These are phyloP conservation scores for Paralichthys olivaceus DNA, from an alignment of 2,113 vertebrate genomes.

Conservation along the genomic window DNA sequence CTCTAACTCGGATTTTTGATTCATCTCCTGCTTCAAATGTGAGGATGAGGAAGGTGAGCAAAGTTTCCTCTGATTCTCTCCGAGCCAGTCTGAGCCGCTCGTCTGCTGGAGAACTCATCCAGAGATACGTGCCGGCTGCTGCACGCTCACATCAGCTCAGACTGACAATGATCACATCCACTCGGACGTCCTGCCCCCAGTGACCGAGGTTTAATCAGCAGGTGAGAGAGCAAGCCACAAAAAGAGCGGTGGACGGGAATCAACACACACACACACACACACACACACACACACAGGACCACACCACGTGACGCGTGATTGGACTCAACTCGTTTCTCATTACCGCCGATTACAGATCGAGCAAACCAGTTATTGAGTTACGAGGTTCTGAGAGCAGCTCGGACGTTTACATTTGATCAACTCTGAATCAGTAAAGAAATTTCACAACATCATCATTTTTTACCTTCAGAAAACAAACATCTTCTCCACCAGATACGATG, in stretches of 20 bases:
- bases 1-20: background rate
- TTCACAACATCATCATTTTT: too few species aligned
- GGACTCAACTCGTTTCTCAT: background rate
- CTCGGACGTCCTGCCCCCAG: slow-evolving; percentile 45
- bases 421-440: too few species aligned
- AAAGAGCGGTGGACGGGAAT: slow-evolving; percentile 14
- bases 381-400: too few species aligned
- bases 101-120: background rate
- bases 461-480: too few species aligned
- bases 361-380: too few species aligned
- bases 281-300: background rate
- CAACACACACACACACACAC: background rate
- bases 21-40: background rate
- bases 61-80: slow-evolving; percentile 44
- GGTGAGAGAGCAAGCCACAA: slow-evolving; percentile 29
- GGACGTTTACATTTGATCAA: too few species aligned
- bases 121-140: slow-evolving; percentile 25
- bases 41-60: slow-evolving; percentile 35
- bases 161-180: slow-evolving; percentile 25
- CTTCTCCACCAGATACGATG: too few species aligned
- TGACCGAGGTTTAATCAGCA: slow-evolving; percentile 34
- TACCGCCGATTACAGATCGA: background rate
- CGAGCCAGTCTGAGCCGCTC: slow-evolving; percentile 18
- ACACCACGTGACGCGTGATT: background rate
- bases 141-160: background rate